phyloP scores from a whole-genome alignment of 1,140 invertebrate species.

The Leptopilina boulardi region DNA sequence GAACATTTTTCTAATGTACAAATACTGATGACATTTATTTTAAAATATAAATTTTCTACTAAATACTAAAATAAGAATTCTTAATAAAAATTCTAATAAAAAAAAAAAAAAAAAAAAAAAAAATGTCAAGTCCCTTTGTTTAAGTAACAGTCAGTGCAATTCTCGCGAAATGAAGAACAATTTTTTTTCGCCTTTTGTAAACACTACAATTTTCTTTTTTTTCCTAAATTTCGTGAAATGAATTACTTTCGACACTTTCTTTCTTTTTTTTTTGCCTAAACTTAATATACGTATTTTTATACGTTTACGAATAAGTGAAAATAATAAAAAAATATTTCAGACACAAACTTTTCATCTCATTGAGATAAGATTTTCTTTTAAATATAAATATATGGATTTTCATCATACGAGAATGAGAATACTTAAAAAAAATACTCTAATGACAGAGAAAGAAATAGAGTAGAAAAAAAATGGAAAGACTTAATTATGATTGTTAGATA shows the following conservation, averaged over 20 bases:
- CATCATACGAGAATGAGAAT: not conserved
- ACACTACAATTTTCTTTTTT: no score
- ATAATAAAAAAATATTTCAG: no score
- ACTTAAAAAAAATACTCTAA: not conserved
- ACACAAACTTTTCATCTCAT: no score
- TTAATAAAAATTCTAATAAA: not conserved
- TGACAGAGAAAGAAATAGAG: not conserved
- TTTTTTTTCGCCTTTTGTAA: no score
- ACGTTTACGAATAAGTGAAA: no score
- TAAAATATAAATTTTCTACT: conserved; percentile 14
- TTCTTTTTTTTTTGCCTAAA: no score
- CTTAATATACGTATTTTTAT: no score
- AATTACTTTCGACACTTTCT: no score
- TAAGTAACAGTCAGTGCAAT: no score
- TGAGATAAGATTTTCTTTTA: not conserved
- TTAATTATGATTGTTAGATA: not conserved
- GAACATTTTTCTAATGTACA: not conserved
- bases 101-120: not conserved
- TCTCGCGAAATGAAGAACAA: no score
- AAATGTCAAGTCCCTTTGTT: no score
- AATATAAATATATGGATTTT: not conserved
- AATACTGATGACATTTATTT: conserved; percentile 9
- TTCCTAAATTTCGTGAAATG: no score
- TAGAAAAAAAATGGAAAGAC: not conserved
- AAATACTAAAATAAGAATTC: not conserved